Conservation (phyloP, 2,797 vertebrate genomes). For the Betta splendens region DNA sequence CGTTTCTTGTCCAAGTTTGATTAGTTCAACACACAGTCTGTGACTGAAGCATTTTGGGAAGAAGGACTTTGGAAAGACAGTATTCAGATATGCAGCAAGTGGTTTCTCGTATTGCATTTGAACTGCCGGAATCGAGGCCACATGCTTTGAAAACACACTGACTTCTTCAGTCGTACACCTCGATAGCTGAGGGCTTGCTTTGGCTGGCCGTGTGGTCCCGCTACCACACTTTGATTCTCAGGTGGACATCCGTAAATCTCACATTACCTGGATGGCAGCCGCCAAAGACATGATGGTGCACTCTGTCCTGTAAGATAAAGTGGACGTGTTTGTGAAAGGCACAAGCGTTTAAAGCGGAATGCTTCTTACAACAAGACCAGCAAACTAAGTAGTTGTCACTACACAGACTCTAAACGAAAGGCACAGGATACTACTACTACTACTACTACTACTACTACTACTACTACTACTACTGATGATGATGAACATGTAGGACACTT, state of each 20-base stretch:
- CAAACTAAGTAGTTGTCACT: background rate
- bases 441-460: constrained; percentile 1
- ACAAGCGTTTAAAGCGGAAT: constrained; percentile 13
- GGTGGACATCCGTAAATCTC: constrained; percentile 57
- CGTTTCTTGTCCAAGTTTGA: constrained; percentile 19
- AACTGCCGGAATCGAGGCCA: constrained; percentile 63
- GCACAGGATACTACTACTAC: constrained; percentile 41
- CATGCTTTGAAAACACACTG: constrained; percentile 68
- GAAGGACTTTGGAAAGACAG: constrained; percentile 70
- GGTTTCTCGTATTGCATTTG: constrained; percentile 57
- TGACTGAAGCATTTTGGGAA: constrained; percentile 54
- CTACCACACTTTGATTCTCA: constrained; percentile 42
- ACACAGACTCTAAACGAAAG: constrained; percentile 11
- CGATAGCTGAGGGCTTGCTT: constrained; percentile 46
- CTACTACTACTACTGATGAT: constrained; percentile 49
- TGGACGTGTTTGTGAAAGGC: constrained; percentile 62
- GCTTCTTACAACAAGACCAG: constrained; percentile 1
- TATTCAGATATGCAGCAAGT: constrained; percentile 65
- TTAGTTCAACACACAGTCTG: constrained; percentile 32
- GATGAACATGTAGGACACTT: constrained; percentile 16
- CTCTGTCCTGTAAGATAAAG: constrained; percentile 84
- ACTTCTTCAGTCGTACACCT: constrained; percentile 44
- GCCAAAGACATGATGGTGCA: constrained; percentile 86
- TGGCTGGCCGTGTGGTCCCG: constrained; percentile 48
- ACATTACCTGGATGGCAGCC: constrained; percentile 86